phyloP scores from a whole-genome alignment of 2,888 invertebrate genomes.

The Ecliptopera silaceata region DNA sequence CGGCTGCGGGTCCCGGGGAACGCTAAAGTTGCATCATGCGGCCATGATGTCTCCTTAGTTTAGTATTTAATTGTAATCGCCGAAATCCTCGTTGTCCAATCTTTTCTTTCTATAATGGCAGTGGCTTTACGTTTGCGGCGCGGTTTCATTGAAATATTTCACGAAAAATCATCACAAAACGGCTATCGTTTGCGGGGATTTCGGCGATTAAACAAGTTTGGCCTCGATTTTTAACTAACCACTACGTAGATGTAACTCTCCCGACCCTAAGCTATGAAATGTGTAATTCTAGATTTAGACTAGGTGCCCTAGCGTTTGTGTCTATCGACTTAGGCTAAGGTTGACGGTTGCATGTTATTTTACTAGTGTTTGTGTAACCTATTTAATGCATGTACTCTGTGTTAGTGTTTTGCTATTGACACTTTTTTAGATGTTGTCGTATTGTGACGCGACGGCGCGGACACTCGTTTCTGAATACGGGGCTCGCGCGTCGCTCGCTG shows the following conservation, averaged over 20 bases:
- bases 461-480: slow-evolving; percentile 29
- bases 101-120: slow-evolving; percentile 3
- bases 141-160: slow-evolving; percentile 8
- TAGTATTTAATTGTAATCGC: slow-evolving; percentile 61
- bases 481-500: slow-evolving; percentile 39
- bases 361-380: slow-evolving; percentile 54
- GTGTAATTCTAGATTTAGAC: slow-evolving; percentile 68
- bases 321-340: slow-evolving; percentile 54
- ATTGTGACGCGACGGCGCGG: slow-evolving; percentile 55
- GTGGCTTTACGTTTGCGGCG: slow-evolving; percentile 3
- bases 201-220: slow-evolving; percentile 53
- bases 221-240: slow-evolving; percentile 77
- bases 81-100: slow-evolving; percentile 47
- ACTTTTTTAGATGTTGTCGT: slow-evolving; percentile 54
- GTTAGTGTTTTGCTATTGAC: slow-evolving; percentile 55
- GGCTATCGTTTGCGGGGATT: slow-evolving; percentile 35
- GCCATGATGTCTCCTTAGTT: slow-evolving; percentile 77
- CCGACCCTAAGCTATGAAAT: slow-evolving; percentile 78
- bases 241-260: slow-evolving; percentile 44
- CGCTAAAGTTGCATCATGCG: slow-evolving; percentile 76
- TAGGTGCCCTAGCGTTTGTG: slow-evolving; percentile 41
- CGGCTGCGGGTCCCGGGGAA: slow-evolving; percentile 54
- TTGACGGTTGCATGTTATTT: slow-evolving; percentile 59
- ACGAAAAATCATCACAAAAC: not conserved
- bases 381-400: slow-evolving; percentile 58